phyloP scores from a whole-genome alignment of 2,113 vertebrate species.

The Vulpes ferrilata region DNA sequence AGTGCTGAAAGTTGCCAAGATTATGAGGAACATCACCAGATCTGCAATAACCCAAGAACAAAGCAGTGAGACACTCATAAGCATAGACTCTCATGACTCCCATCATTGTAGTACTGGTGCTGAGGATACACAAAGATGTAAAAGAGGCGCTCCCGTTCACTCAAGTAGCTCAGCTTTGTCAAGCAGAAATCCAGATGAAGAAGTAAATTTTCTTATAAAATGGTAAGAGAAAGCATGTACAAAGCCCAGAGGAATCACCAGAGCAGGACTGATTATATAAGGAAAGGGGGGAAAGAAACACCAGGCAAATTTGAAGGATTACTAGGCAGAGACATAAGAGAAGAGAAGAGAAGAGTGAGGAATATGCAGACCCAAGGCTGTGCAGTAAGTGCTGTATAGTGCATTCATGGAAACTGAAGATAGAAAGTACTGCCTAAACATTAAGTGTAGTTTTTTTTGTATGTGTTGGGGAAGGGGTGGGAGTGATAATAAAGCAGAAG shows the following conservation, averaged over 20 bases:
- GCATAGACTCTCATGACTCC: not conserved
- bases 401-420: not conserved
- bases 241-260: not conserved
- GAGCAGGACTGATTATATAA: not conserved
- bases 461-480: not conserved
- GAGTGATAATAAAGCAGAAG: not conserved
- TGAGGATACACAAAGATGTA: not conserved
- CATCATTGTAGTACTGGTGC: not conserved
- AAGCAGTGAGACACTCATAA: not conserved
- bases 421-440: not conserved
- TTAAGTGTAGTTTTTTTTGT: not conserved
- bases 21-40: not conserved
- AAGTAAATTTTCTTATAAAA: not conserved
- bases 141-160: not conserved
- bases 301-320: not conserved
- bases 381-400: not conserved
- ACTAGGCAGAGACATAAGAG: not conserved
- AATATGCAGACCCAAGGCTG: not conserved
- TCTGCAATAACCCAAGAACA: not conserved
- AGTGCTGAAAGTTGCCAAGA: not conserved
- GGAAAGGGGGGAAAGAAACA: not conserved
- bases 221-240: not conserved
- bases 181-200: slow-evolving; percentile 37
- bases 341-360: not conserved
- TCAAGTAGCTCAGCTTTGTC: not conserved